Conservation (phyloP, 2,888 invertebrate species). For the Pyrocoelia pectoralis region DNA sequence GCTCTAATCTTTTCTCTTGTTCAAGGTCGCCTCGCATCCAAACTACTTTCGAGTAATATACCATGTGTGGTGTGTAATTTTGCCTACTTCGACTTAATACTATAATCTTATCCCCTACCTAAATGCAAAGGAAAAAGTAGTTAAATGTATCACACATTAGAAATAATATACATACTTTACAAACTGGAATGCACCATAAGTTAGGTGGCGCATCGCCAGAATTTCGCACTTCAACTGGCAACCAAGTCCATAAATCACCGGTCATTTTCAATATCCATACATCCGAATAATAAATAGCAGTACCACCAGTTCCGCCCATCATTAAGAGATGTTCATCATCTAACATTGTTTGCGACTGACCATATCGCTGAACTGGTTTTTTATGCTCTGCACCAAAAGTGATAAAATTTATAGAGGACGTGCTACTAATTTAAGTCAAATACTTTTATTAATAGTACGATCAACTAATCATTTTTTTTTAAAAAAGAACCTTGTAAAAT, state of each 20-base stretch:
- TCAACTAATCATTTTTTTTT: too few species aligned
- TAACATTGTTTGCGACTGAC: constrained; percentile 88
- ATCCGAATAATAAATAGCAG: constrained; percentile 86
- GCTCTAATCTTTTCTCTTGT: constrained; percentile 51
- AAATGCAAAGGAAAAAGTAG: constrained; percentile 11
- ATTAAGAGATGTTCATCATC: constrained; percentile 81
- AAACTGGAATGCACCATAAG: constrained; percentile 94
- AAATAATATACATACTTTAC: constrained; percentile 67
- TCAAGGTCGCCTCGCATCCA: constrained; percentile 59
- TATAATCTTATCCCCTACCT: constrained; percentile 74
- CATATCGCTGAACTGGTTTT: constrained; percentile 70
- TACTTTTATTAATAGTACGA: too few species aligned
- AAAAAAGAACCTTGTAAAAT: too few species aligned
- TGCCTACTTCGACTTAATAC: constrained; percentile 73
- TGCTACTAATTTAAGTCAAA: too few species aligned
- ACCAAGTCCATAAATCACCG: constrained; percentile 75
- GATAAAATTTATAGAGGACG: too few species aligned
- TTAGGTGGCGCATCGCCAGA: constrained; percentile 83
- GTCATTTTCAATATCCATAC: constrained; percentile 88
- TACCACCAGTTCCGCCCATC: constrained; percentile 88
- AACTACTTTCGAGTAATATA: constrained; percentile 65
- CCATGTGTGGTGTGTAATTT: constrained; percentile 64
- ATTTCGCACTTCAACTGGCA: constrained; percentile 77
- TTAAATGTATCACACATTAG: neutral
- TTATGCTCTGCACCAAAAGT: constrained; percentile 36